phyloP scores from a whole-genome alignment of 2,113 vertebrate genomes.

The Aphyosemion australe region DNA sequence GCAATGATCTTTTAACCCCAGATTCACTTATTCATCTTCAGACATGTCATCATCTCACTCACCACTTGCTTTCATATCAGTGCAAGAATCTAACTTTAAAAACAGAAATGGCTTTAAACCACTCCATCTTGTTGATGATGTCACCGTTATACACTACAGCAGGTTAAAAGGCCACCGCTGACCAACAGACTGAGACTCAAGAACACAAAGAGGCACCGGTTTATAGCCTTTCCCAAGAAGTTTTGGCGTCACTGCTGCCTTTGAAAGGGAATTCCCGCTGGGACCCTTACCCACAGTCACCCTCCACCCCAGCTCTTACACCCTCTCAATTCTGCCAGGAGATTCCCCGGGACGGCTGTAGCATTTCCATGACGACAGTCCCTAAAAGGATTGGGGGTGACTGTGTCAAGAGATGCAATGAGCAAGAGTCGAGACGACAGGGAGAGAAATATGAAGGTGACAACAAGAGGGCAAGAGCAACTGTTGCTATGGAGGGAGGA shows the following conservation, averaged over 20 bases:
- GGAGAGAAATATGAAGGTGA: conserved; percentile 40
- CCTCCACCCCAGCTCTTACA: conserved; percentile 58
- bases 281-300: conserved; percentile 65
- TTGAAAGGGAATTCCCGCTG: conserved; percentile 80
- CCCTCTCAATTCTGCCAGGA: conserved; percentile 68
- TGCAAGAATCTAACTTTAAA: conserved; percentile 22
- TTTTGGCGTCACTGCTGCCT: conserved; percentile 77
- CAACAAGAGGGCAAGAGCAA: conserved; percentile 34
- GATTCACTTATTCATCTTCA: conserved; percentile 46
- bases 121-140: conserved; percentile 52
- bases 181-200: conserved; percentile 69
- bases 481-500: conserved; percentile 25
- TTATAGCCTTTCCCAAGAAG: conserved; percentile 81
- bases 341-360: conserved; percentile 68
- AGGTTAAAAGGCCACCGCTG: conserved; percentile 69
- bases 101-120: conserved; percentile 21
- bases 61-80: conserved; percentile 38
- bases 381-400: conserved; percentile 58
- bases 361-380: conserved; percentile 77
- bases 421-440: conserved; percentile 22
- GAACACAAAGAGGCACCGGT: conserved; percentile 74
- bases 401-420: conserved; percentile 63
- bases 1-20: conserved; percentile 23
- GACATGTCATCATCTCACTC: conserved; percentile 38
- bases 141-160: conserved; percentile 56